Percentiles rank a stretch among this genome's conserved stretches.
Evolutionary conservation across 1,140 invertebrate species (phyloP).

Genomic region (Nilaparvata lugens): DNA sequence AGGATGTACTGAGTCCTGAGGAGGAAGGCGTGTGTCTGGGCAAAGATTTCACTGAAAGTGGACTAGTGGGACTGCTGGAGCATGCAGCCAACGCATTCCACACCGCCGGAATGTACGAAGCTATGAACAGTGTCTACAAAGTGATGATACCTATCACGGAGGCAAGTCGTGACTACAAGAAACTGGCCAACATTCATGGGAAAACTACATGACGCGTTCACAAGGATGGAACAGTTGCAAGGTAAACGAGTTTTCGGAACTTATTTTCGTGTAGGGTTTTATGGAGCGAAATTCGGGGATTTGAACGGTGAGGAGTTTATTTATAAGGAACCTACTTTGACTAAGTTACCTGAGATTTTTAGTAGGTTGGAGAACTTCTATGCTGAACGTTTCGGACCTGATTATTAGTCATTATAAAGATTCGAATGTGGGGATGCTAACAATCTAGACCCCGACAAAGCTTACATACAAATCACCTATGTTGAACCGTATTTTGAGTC

Average conservation of each 20-base stretch:
- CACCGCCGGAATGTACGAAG: slow-evolving; percentile 91
- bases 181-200: slow-evolving; percentile 86
- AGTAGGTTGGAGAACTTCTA: slow-evolving; percentile 94
- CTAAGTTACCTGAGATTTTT: slow-evolving; percentile 94
- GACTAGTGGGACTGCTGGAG: slow-evolving; percentile 76
- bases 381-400: slow-evolving; percentile 77
- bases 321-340: slow-evolving; percentile 93
- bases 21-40: slow-evolving; percentile 84
- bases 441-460: slow-evolving; percentile 75
- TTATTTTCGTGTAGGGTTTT: slow-evolving; percentile 95
- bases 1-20: slow-evolving; percentile 74
- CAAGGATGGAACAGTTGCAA: slow-evolving; percentile 69
- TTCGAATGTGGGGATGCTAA: slow-evolving; percentile 75
- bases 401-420: slow-evolving; percentile 91
- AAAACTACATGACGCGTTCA: slow-evolving; percentile 76
- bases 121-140: slow-evolving; percentile 90
- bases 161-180: slow-evolving; percentile 84
- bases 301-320: slow-evolving; percentile 90
- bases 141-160: slow-evolving; percentile 87
- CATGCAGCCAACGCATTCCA: slow-evolving; percentile 84
- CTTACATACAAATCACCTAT: slow-evolving; percentile 97
- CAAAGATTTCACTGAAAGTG: slow-evolving; percentile 83
- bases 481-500: slow-evolving; percentile 96
- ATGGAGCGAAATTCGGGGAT: slow-evolving; percentile 89
- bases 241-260: slow-evolving; percentile 95